phyloP scores from a whole-genome alignment of 2,113 vertebrate genomes.

The Anthoscopus minutus region DNA sequence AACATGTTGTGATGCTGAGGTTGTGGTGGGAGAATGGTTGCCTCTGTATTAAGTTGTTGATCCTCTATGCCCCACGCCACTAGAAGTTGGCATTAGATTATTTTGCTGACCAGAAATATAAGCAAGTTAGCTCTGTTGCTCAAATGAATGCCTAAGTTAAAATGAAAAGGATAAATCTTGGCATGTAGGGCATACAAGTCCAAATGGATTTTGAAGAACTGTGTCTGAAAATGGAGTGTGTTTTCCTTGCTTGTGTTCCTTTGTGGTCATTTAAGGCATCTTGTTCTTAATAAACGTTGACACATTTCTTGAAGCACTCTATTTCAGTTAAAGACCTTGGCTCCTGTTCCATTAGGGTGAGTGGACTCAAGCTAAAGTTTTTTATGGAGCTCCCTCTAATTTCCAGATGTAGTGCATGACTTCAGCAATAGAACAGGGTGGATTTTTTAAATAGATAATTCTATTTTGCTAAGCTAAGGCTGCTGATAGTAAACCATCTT shows the following conservation, averaged over 20 bases:
- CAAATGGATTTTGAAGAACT: background rate
- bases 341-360: background rate
- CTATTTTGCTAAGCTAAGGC: background rate
- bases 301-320: background rate
- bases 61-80: background rate
- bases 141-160: background rate
- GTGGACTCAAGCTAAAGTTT: background rate
- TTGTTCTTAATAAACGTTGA: background rate
- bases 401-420: background rate
- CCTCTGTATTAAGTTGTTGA: background rate
- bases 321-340: background rate
- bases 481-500: background rate
- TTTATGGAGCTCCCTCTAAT: background rate
- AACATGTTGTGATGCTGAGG: background rate
- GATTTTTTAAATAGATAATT: background rate
- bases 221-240: background rate
- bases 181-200: background rate
- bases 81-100: background rate
- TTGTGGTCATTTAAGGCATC: background rate
- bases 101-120: background rate
- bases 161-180: background rate
- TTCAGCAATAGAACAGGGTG: background rate
- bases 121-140: background rate
- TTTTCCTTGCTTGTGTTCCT: background rate
- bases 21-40: fast-evolving